Base-by-base conservation (phyloP, 2,888 invertebrate genomes). In the Agonopterix alstromeriana region DNA sequence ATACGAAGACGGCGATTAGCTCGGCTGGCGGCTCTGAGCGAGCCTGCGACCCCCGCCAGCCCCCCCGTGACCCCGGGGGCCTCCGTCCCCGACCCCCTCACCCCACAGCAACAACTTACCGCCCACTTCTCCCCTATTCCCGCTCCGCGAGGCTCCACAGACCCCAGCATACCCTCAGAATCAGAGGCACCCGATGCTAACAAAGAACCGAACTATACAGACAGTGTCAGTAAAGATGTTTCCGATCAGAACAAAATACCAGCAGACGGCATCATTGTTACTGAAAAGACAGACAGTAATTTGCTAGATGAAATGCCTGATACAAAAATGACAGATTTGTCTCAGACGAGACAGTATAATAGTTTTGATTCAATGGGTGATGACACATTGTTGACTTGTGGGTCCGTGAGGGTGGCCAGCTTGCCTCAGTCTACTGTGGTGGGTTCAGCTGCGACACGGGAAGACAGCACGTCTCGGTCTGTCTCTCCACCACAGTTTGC, bases 1-100 rank as follows among this genome's bases (percentile, higher is more conserved):
- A 94, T 95, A 78, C 91, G 95, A 62, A 90, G 93, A 75, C 90
- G 94, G 65, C 91, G 95, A 55, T 83, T 95, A 68, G 95, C 94
- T 49, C 92, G 94, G 52, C 85, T 95, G 56, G 92, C 91, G 45
- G 93, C 91, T 45, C 77, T 92, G 50, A 90, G 91, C 56, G 90
- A 88, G 43, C 77, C 84, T 51, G 87, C 85, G 47, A 80, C 88
- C 41, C 90, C 65, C 71, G 90, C 59, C 74, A 91, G 65, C 67
- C 88, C 68, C 75, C 70, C 91, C 69, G 59, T 90, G 80, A 66
- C 89, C 58, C 74, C 89, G 63, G 73, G 86, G 63, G 73, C 83
- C 58, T 85, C 83, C 46, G 67, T 72, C 61, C 79, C 79, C 38
- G 77, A 77, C 42, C 53, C 69, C 42, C 65, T 60, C 42, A 58